These are phyloP conservation scores for Menidia beryllina DNA, from an alignment of 2,113 vertebrate genomes.

Conservation along the genomic window DNA sequence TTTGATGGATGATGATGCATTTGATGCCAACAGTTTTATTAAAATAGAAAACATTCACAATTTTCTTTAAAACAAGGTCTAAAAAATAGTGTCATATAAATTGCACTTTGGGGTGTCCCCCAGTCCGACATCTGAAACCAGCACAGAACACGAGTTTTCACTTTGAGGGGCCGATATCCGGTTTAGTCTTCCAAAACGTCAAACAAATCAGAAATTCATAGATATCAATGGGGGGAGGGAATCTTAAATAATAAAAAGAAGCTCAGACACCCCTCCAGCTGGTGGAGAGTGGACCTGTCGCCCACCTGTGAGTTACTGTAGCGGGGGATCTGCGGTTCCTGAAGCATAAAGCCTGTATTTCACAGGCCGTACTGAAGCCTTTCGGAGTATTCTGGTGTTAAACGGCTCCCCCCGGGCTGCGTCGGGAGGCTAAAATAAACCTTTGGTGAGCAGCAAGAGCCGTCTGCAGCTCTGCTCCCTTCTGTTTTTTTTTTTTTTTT, in stretches of 20 bases:
- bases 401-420: constrained; percentile 54
- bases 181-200: constrained; percentile 37
- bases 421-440: constrained; percentile 61
- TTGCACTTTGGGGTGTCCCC: neutral
- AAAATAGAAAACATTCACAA: too few relatives aligned
- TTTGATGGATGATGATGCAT: too few relatives aligned
- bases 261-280: constrained; percentile 56
- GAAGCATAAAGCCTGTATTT: constrained; percentile 59
- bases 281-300: constrained; percentile 59
- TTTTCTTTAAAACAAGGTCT: neutral
- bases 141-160: neutral
- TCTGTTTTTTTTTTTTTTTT: too few relatives aligned
- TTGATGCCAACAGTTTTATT: too few relatives aligned
- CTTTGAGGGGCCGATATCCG: constrained; percentile 36
- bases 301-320: constrained; percentile 71
- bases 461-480: constrained; percentile 38
- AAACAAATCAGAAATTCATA: constrained; percentile 43
- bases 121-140: constrained; percentile 24
- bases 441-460: constrained; percentile 49
- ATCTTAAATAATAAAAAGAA: constrained; percentile 8
- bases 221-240: constrained; percentile 32
- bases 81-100: neutral
- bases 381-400: constrained; percentile 45
- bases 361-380: constrained; percentile 35
- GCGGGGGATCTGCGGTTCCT: constrained; percentile 37